Base-by-base conservation (phyloP, 2,113 vertebrate species). In the Paraplagusia blochii region DNA sequence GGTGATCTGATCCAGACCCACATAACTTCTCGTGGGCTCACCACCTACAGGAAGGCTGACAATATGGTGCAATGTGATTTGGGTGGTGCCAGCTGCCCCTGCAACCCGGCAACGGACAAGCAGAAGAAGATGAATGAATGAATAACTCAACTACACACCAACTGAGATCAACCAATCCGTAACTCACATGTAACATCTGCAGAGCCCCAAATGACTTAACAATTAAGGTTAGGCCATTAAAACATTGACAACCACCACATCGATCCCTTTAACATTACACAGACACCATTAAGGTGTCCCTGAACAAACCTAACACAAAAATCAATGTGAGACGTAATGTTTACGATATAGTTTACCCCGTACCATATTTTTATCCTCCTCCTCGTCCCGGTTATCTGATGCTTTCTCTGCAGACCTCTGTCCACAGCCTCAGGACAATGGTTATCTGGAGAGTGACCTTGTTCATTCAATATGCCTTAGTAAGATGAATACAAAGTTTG, bases 401-500 rank as follows among this genome's bases (percentile, higher is more conserved):
- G 34, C 76, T 46, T 46, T 17, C 60, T 52, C 43, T 53, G 11
- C 39, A 35, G 60, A 62, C 39, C 49, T 48, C 59, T 19, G 12
- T 72, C 63, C 56, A 59, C 16, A 52, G 52, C 49, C 79, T 74
- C 55, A 14, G 29, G 42, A 61, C 66, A 22, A 53, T 19, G 40
- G 29, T 72, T 55, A 53, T 58, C 61, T 75, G 69, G 29, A 45
- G 44, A 62, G 34, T 47, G 69, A 82, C 76, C 71, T 74, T 79
- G 69, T 67, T 72, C 70, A 81, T 74, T 57, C 57, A 64, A 54
- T 69, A 77, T 74, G 80, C 70, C 75, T 64, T 71, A 11, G 47
- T 69, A 55, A 75, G 48, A 62, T 63, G 70, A 73, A 79, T 49
- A 64, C 44, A 67, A 59, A 68, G 69, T 66, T 18, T 58, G 36